These are phyloP conservation scores for Eupelmus urozonus DNA, from an alignment of 2,888 invertebrate genomes.

Conservation along the genomic window DNA sequence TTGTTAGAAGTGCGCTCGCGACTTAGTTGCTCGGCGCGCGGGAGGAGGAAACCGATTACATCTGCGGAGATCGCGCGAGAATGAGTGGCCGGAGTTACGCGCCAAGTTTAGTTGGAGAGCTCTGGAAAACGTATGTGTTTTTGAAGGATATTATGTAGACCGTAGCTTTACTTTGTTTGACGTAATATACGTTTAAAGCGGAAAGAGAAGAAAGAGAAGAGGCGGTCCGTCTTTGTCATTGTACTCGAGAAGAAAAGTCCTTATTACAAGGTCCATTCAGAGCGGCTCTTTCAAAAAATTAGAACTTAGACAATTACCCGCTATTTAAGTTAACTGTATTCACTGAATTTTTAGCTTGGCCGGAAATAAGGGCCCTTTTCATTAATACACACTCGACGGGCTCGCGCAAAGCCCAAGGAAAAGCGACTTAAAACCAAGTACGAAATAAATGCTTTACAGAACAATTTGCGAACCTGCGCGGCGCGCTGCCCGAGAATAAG, in stretches of 20 bases:
- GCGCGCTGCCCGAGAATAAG: constrained; percentile 12
- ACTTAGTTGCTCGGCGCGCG: not conserved
- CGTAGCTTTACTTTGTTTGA: too few relatives aligned
- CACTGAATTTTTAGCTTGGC: not conserved
- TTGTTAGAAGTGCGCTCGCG: constrained; percentile 18
- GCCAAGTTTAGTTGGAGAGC: not conserved
- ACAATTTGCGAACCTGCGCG: constrained; percentile 30
- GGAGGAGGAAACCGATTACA: not conserved
- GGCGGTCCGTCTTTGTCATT: too few relatives aligned
- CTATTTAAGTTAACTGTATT: not conserved
- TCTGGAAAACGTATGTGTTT: not conserved
- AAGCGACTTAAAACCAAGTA: constrained; percentile 12
- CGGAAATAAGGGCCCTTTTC: not conserved
- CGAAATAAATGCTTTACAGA: constrained; percentile 38
- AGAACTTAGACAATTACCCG: not conserved
- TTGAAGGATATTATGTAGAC: too few relatives aligned
- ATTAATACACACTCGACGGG: not conserved
- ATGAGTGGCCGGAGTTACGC: not conserved
- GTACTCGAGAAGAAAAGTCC: too few relatives aligned
- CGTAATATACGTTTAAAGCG: too few relatives aligned
- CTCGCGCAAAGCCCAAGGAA: not conserved
- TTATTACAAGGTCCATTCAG: too few relatives aligned
- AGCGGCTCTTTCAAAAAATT: constrained; percentile 18
- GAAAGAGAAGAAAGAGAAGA: too few relatives aligned
- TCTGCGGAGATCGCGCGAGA: not conserved